Base-by-base conservation (phyloP, 2,888 invertebrate species). In the Orchestes rusci region DNA sequence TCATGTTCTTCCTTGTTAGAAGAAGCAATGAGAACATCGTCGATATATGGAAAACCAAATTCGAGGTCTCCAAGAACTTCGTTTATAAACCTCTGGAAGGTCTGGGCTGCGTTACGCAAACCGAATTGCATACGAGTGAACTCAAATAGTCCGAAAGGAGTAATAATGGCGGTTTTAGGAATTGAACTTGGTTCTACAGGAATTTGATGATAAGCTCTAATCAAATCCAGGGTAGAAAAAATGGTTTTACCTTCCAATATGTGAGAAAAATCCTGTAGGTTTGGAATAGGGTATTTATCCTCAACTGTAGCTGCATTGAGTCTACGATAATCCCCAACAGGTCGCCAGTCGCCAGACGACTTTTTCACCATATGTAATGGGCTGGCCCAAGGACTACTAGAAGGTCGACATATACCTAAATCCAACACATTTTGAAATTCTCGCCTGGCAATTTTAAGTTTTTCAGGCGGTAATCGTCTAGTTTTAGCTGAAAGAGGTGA, bases 241-340 rank as follows among this genome's bases (percentile, higher is more conserved):
- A 62, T 39, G 2, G 12, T 53, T 16, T 56, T 43, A 5, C 35
- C 37, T 3, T 43, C 5, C 31, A 47, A 15, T 3, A 31, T 12
- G 23, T 32, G 32, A 1, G 33, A 20, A 2, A 41, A 41, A 20
- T 41, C 41, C 2, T 41, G 41, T 18, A 17, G 32, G 30, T 10
- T 12, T n/a, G n/a, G n/a, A 15, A 2, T 41, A 20, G 5, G n/a
- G n/a, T n/a, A n/a, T n/a, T n/a, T n/a, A n/a, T n/a, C n/a, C n/a
- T 20, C 16, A 2, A 20, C 10, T 2, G 41, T 41, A 4, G 15
- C 16, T 3, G 41, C 2, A 4, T 41, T 41, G 1, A 41, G 33
- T 5, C 41, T 28, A 3, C 41, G 41, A n/a, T 40, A 40, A 16
- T 40, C 40, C 3, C 33, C 40, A 2, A 43, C 36, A 15, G 44